Evolutionary conservation across 2,888 invertebrate species (phyloP).

Genomic region (Archips crataeganus): DNA sequence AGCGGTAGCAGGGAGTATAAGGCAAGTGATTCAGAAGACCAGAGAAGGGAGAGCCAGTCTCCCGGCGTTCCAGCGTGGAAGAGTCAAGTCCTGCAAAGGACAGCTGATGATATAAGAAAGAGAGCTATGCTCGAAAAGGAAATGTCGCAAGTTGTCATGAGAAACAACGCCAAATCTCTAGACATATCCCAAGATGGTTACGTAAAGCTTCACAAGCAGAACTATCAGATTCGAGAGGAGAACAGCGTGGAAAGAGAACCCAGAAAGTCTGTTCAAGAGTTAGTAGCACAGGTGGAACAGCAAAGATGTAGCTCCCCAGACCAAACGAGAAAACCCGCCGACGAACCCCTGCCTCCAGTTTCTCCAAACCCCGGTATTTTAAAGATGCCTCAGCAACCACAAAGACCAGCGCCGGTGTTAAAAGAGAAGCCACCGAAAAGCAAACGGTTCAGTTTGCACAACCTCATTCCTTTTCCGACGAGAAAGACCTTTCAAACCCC

Average conservation of each 20-base stretch:
- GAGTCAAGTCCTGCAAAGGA: slow-evolving; percentile 79
- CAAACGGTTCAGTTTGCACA: slow-evolving; percentile 82
- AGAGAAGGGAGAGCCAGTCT: slow-evolving; percentile 53
- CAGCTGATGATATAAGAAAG: slow-evolving; percentile 78
- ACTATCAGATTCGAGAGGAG: slow-evolving; percentile 55
- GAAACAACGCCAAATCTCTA: slow-evolving; percentile 66
- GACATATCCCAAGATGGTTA: slow-evolving; percentile 84
- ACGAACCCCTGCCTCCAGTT: slow-evolving; percentile 53
- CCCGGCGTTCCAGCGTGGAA: slow-evolving; percentile 71
- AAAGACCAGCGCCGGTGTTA: slow-evolving; percentile 76
- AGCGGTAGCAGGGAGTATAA: slow-evolving; percentile 57
- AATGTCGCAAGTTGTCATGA: slow-evolving; percentile 67
- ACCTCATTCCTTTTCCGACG: slow-evolving; percentile 82
- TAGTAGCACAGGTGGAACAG: slow-evolving; percentile 87
- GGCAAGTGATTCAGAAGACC: slow-evolving; percentile 63
- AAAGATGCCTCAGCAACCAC: slow-evolving; percentile 80
- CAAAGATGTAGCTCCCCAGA: slow-evolving; percentile 75
- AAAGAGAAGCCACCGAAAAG: slow-evolving; percentile 81
- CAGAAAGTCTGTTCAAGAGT: slow-evolving; percentile 87
- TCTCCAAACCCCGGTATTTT: slow-evolving; percentile 61
- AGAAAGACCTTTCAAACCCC: slow-evolving; percentile 80
- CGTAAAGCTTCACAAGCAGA: slow-evolving; percentile 77
- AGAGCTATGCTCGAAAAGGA: slow-evolving; percentile 74
- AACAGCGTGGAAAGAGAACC: slow-evolving; percentile 65
- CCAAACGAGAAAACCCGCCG: slow-evolving; percentile 65